Evolutionary conservation across 2,888 invertebrate species (phyloP).

Genomic region (Drosophila colorata): DNA sequence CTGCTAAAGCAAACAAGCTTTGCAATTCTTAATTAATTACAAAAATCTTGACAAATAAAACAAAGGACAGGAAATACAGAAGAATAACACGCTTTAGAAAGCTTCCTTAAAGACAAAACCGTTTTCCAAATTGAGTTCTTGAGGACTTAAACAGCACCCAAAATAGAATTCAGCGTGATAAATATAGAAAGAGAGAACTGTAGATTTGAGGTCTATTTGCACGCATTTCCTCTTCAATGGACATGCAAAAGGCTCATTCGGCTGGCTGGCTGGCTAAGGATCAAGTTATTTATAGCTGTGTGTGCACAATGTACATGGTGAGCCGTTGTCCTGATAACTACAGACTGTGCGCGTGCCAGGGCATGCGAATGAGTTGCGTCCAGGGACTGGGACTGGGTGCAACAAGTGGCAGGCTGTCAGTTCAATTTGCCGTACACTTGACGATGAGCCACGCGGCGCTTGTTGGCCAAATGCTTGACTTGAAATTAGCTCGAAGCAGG

Average conservation of each 20-base stretch:
- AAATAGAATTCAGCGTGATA: conserved; percentile 24
- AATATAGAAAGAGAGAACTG: conserved; percentile 18
- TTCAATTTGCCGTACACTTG: conserved; percentile 61
- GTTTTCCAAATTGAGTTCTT: conserved; percentile 33
- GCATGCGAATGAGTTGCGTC: conserved; percentile 17
- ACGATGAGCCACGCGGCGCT: conserved; percentile 25
- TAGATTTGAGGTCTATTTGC: conserved; percentile 16
- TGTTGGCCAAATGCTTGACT: conserved; percentile 17
- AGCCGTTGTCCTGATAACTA: conserved; percentile 13
- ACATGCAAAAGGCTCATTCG: conserved; percentile 38
- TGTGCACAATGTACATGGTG: conserved; percentile 14
- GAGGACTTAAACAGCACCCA: conserved; percentile 4
- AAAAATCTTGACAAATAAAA: conserved; percentile 11
- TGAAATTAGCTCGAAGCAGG: conserved; percentile 42
- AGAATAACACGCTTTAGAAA: conserved; percentile 7
- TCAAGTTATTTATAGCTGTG: conserved; percentile 64
- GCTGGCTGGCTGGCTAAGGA: conserved; percentile 58
- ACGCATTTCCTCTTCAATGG: conserved; percentile 68
- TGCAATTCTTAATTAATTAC: conserved; percentile 33
- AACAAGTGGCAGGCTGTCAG: conserved; percentile 72
- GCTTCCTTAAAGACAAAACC: conserved; percentile 5
- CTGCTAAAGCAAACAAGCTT: conserved; percentile 23
- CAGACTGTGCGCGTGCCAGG: conserved; percentile 16
- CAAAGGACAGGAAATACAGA: conserved; percentile 14
- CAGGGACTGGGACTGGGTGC: conserved; percentile 38